Conservation (phyloP, 2,797 vertebrate species). For the Rhynchonycteris naso region DNA sequence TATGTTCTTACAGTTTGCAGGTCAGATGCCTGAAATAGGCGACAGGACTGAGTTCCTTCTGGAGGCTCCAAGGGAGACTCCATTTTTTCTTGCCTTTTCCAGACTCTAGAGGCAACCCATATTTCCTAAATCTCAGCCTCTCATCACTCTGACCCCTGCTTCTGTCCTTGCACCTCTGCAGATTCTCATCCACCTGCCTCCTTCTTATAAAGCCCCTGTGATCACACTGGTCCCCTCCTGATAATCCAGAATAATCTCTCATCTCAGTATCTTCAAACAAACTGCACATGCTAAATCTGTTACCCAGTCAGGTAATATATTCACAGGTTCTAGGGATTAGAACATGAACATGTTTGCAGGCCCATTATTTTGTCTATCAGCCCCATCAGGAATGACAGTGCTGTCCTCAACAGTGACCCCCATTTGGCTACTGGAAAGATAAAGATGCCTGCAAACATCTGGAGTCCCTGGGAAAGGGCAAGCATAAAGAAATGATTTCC, state of each 20-base stretch:
- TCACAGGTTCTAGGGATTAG: background rate
- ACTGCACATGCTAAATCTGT: background rate
- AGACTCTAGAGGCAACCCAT: background rate
- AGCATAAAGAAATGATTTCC: background rate
- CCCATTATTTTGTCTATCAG: background rate
- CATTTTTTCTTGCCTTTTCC: background rate
- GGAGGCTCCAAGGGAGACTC: background rate
- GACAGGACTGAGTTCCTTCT: background rate
- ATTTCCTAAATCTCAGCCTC: background rate
- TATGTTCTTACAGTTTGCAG: background rate
- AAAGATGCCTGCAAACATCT: background rate
- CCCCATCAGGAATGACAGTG: background rate
- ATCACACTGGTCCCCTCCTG: background rate
- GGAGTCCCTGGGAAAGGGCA: background rate
- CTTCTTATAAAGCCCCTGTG: background rate
- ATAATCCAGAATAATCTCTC: background rate
- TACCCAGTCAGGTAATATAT: background rate
- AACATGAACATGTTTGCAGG: background rate
- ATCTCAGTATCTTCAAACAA: background rate
- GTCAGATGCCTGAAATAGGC: background rate
- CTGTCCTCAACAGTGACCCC: background rate
- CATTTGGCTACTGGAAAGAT: background rate
- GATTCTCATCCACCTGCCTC: background rate
- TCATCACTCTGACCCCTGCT: background rate
- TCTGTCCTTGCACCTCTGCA: background rate